A percentile compares a stretch with the other conserved stretches of the same genome.
Conservation (phyloP, 2,797 vertebrate genomes). For the Choloepus didactylus region DNA sequence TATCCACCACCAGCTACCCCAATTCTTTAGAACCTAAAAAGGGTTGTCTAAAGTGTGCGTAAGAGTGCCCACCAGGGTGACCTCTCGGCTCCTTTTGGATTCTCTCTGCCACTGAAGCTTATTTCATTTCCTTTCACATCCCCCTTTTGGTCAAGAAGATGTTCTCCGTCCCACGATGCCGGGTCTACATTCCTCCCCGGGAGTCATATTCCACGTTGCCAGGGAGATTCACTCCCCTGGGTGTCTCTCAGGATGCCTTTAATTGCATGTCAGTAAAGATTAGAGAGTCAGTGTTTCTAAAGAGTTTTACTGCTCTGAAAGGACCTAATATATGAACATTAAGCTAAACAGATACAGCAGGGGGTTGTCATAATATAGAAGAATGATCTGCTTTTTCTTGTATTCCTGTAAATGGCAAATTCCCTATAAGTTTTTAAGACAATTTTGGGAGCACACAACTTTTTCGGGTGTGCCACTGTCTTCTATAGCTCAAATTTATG, state of each 20-base stretch:
- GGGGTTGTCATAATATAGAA: background rate
- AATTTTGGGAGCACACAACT: background rate
- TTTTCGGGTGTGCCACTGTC: background rate
- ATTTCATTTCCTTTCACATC: too few relatives aligned
- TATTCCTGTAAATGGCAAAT: background rate
- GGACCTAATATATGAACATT: background rate
- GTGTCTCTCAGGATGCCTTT: background rate
- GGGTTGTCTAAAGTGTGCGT: too few relatives aligned
- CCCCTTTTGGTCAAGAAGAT: too few relatives aligned
- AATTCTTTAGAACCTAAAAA: too few relatives aligned
- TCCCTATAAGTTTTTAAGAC: background rate
- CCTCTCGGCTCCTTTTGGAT: too few relatives aligned
- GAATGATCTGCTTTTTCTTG: slow-evolving; percentile 1
- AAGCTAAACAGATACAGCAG: background rate
- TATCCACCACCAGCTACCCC: too few relatives aligned
- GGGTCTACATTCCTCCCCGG: too few relatives aligned
- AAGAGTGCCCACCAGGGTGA: too few relatives aligned
- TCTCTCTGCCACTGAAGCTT: too few relatives aligned
- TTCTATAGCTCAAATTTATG: background rate
- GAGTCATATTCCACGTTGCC: too few relatives aligned
- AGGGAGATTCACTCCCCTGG: too few relatives aligned
- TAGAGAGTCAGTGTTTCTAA: background rate
- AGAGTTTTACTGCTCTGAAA: slow-evolving; percentile 12
- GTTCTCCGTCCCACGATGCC: too few relatives aligned
- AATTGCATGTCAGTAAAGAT: background rate